Percentiles rank a stretch among this genome's conserved stretches.
Conservation (phyloP, 2,888 invertebrate genomes). For the Liposcelis brunnea region DNA sequence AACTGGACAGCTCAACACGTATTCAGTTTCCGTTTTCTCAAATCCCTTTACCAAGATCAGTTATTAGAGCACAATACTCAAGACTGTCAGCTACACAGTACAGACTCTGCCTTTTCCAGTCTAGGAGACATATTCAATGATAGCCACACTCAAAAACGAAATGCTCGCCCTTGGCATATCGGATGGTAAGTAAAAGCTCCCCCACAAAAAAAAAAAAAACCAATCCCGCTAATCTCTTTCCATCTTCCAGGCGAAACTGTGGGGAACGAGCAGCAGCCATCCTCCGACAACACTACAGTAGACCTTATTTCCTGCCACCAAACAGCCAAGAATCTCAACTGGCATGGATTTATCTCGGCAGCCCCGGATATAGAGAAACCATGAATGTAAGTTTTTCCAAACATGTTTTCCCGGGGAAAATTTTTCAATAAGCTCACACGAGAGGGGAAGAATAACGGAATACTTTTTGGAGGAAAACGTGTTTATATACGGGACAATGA, state of each 20-base stretch:
- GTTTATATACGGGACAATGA: too few relatives aligned
- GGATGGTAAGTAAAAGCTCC: constrained; percentile 35
- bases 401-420: too few relatives aligned
- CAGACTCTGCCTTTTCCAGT: constrained; percentile 22
- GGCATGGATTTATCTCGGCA: constrained; percentile 95
- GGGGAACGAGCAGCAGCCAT: constrained; percentile 59
- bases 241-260: constrained; percentile 65
- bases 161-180: constrained; percentile 43
- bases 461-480: too few relatives aligned
- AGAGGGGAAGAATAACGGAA: too few relatives aligned
- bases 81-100: constrained; percentile 6
- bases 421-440: too few relatives aligned
- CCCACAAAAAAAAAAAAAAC: not conserved
- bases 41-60: constrained; percentile 43
- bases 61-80: constrained; percentile 1
- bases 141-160: not conserved
- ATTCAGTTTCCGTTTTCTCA: constrained; percentile 71
- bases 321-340: constrained; percentile 72
- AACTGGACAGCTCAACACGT: constrained; percentile 62
- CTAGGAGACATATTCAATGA: constrained; percentile 58
- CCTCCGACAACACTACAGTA: constrained; percentile 54
- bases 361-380: constrained; percentile 79
- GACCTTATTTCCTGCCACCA: constrained; percentile 75
- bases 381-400: constrained; percentile 56
- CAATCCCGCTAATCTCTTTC: not conserved